Conservation (phyloP, 2,797 vertebrate genomes). For the Myripristis murdjan region DNA sequence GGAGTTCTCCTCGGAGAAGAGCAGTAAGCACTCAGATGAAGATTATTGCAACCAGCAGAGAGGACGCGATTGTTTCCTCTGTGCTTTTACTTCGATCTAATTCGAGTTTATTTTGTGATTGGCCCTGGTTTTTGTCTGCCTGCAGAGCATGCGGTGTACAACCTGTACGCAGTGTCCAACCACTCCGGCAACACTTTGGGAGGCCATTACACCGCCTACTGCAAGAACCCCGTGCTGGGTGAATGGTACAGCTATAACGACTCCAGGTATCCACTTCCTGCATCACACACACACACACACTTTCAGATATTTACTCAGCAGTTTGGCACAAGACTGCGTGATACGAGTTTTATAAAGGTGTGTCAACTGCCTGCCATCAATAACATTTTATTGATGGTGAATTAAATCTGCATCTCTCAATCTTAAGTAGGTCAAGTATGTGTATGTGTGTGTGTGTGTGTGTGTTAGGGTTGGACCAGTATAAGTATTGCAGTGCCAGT, state of each 20-base stretch:
- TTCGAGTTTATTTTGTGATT: no score
- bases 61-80: no score
- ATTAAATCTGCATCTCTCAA: conserved; percentile 3
- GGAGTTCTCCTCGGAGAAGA: conserved; percentile 91
- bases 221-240: conserved; percentile 90
- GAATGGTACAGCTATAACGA: conserved; percentile 98
- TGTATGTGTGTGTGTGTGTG: neutral
- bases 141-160: conserved; percentile 89
- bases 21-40: conserved; percentile 84
- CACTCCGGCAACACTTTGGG: conserved; percentile 95
- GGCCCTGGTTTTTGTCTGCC: conserved; percentile 17
- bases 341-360: neutral
- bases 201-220: conserved; percentile 97
- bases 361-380: neutral
- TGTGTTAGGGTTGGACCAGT: neutral
- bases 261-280: conserved; percentile 86
- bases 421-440: neutral
- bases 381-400: neutral
- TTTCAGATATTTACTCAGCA: conserved; percentile 25
- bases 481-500: no score
- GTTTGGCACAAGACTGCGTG: neutral
- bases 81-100: neutral
- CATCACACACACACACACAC: neutral
- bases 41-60: neutral
- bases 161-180: conserved; percentile 96